These are phyloP conservation scores for Elaphurus davidianus DNA, from an alignment of 2,113 vertebrate genomes.

Conservation along the genomic window DNA sequence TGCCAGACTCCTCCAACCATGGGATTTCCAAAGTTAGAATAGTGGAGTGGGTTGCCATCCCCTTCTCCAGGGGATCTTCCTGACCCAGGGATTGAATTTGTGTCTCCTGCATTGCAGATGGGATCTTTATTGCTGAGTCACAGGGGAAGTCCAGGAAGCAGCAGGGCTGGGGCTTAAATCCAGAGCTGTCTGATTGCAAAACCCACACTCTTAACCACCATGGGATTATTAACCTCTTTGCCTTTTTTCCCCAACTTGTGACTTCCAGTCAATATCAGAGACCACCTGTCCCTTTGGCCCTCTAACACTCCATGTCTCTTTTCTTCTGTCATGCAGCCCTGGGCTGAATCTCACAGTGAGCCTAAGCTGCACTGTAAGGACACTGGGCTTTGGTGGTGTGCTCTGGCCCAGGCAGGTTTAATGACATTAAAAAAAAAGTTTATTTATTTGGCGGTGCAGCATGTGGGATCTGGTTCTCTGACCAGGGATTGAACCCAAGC, in stretches of 20 bases:
- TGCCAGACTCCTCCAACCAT: neutral
- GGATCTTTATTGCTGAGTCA: neutral
- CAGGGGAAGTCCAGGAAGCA: neutral
- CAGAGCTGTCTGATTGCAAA: neutral
- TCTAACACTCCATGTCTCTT: neutral
- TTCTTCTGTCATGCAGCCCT: neutral
- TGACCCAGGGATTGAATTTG: neutral
- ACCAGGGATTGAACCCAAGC: neutral
- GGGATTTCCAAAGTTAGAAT: neutral
- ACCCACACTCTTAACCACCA: neutral
- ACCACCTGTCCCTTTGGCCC: neutral
- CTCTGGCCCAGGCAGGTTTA: neutral
- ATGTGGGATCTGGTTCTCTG: neutral
- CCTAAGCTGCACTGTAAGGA: neutral
- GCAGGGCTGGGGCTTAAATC: neutral
- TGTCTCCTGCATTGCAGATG: neutral
- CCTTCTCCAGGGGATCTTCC: neutral
- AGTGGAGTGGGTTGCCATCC: neutral
- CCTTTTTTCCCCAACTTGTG: neutral
- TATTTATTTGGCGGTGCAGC: neutral
- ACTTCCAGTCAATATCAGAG: neutral
- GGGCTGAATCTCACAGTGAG: neutral
- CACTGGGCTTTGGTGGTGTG: neutral
- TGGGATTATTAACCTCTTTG: neutral
- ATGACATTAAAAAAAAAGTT: neutral